These are phyloP conservation scores for Miniopterus natalensis DNA, from an alignment of 2,113 vertebrate genomes.

Conservation along the genomic window DNA sequence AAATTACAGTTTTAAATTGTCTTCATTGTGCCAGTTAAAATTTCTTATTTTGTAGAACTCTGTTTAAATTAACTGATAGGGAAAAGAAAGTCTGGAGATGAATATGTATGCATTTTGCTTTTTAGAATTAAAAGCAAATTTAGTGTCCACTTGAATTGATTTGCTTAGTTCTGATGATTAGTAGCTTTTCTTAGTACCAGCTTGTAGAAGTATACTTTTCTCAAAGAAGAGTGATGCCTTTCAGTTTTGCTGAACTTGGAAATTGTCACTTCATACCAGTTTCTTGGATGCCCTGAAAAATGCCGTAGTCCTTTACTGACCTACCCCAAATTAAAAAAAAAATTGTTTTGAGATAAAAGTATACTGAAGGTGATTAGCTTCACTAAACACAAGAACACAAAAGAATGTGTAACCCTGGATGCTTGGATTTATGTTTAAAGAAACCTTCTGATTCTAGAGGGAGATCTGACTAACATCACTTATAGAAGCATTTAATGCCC, in stretches of 20 bases:
- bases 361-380: background rate
- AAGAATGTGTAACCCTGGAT: background rate
- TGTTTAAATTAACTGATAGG: constrained; percentile 56
- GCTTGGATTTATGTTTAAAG: background rate
- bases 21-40: constrained; percentile 52
- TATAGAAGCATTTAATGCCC: background rate
- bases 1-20: constrained; percentile 51
- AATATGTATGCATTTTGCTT: constrained; percentile 80
- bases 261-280: background rate
- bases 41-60: constrained; percentile 59
- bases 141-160: constrained; percentile 47
- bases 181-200: background rate
- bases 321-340: background rate
- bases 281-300: background rate
- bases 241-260: background rate
- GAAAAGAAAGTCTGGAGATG: constrained; percentile 70
- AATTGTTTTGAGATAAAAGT: background rate
- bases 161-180: constrained; percentile 39
- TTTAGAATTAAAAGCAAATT: constrained; percentile 76
- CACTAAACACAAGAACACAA: background rate
- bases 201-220: background rate
- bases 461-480: background rate
- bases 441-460: background rate
- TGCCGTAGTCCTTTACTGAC: background rate
- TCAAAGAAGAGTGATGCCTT: background rate